Evolutionary conservation across 2,888 invertebrate species (phyloP).

Genomic region (Pheosia tremula): DNA sequence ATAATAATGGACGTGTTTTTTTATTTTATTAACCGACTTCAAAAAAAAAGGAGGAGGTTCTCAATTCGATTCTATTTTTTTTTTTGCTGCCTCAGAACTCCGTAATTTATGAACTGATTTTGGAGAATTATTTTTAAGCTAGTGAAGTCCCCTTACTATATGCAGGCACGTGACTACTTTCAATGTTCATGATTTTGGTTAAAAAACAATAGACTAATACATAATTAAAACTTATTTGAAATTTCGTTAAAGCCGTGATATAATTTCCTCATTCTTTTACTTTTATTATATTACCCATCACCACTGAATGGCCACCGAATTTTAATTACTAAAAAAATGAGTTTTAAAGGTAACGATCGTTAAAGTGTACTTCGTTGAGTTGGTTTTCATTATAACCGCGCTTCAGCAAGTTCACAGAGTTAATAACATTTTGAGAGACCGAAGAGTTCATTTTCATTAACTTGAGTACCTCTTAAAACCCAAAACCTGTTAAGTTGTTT

Average conservation of each 20-base stretch:
- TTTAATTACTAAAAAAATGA: slow-evolving; percentile 30
- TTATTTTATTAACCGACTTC: no score
- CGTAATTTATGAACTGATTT: no score
- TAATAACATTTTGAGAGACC: slow-evolving; percentile 31
- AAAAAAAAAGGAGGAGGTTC: no score
- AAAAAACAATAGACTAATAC: no score
- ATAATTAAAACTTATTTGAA: no score
- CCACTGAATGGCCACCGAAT: slow-evolving; percentile 29
- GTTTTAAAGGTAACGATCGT: slow-evolving; percentile 23
- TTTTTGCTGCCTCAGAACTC: no score
- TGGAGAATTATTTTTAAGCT: no score
- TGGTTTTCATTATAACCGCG: slow-evolving; percentile 29
- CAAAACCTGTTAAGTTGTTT: slow-evolving; percentile 17
- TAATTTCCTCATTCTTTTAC: slow-evolving; percentile 5
- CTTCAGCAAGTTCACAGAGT: slow-evolving; percentile 29
- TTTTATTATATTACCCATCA: slow-evolving; percentile 24
- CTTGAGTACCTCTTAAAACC: slow-evolving; percentile 20
- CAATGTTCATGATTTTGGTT: no score
- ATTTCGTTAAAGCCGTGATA: neutral
- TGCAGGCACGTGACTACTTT: no score
- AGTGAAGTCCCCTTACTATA: no score
- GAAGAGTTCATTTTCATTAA: slow-evolving; percentile 27
- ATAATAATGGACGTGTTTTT: no score
- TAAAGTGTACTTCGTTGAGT: slow-evolving; percentile 25
- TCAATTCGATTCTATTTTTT: no score